These are phyloP conservation scores for Pangasius macronema DNA, from an alignment of 2,797 vertebrate species.

Conservation along the genomic window DNA sequence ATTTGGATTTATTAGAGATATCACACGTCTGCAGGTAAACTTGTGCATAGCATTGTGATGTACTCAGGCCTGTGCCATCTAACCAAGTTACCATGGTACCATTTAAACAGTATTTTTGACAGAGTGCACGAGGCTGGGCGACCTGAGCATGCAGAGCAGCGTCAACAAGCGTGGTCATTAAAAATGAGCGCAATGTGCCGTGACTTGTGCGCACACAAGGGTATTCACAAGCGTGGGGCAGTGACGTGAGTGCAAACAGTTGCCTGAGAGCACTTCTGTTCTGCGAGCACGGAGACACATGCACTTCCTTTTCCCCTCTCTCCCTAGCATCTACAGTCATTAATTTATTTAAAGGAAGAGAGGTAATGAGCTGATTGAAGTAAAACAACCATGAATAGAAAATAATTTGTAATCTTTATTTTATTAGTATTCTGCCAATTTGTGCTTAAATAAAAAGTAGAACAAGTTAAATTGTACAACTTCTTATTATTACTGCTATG, in stretches of 20 bases:
- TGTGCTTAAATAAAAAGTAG: no score
- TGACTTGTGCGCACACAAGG: not conserved
- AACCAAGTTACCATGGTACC: not conserved
- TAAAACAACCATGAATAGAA: not conserved
- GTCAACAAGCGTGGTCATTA: not conserved
- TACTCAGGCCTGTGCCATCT: not conserved
- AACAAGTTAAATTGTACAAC: no score
- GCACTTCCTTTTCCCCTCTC: not conserved
- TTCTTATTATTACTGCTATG: no score
- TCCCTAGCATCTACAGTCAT: not conserved
- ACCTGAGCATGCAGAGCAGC: no score
- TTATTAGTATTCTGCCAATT: no score
- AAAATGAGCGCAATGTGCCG: not conserved
- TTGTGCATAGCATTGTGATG: not conserved
- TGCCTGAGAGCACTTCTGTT: not conserved
- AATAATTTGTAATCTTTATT: no score
- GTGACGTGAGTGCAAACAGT: not conserved
- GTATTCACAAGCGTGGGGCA: not conserved
- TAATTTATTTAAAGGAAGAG: not conserved
- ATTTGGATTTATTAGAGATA: not conserved
- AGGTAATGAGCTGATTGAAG: not conserved
- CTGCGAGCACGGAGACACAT: not conserved
- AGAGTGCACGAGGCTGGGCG: no score
- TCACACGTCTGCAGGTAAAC: not conserved
- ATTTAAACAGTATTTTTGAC: no score